A percentile compares a stretch with the other conserved stretches of the same genome.
These are phyloP conservation scores for Cyanistes caeruleus DNA, from an alignment of 2,113 vertebrate species.

Conservation along the genomic window DNA sequence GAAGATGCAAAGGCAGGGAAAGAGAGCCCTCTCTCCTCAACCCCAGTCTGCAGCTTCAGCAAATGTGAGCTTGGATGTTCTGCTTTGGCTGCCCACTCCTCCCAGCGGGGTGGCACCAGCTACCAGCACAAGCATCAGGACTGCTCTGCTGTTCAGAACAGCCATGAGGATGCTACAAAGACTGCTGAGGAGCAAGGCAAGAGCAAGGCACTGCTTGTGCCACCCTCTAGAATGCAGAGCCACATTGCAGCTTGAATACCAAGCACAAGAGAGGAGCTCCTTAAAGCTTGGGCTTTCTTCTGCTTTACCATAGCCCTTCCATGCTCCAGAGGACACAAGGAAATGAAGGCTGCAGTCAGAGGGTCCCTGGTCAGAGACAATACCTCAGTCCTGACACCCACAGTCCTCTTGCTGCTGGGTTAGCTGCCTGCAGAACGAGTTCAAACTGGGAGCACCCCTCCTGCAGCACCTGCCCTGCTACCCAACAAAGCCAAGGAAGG, in stretches of 20 bases:
- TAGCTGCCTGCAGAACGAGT: not conserved
- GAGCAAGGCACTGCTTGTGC: not conserved
- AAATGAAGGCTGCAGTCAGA: not conserved
- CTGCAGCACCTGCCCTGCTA: accelerated
- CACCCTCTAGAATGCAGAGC: not conserved
- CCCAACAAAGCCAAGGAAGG: not conserved
- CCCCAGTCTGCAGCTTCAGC: not conserved
- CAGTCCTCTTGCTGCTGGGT: not conserved
- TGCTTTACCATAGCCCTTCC: not conserved
- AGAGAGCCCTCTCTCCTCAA: not conserved
- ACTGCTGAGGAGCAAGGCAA: not conserved
- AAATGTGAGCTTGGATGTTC: accelerated
- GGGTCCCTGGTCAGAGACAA: not conserved
- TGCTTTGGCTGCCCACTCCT: not conserved
- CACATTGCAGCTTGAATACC: not conserved
- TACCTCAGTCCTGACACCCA: not conserved
- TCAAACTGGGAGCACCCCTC: not conserved
- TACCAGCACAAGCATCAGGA: not conserved
- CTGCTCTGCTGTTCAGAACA: not conserved
- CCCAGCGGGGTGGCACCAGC: not conserved
- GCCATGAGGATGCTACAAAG: not conserved
- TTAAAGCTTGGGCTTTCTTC: not conserved
- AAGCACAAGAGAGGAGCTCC: not conserved
- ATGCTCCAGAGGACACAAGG: not conserved
- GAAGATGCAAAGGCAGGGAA: not conserved